A percentile compares a stretch with the other conserved stretches of the same genome.
Conservation (phyloP, 1,140 invertebrate genomes). For the Cotesia typhae region DNA sequence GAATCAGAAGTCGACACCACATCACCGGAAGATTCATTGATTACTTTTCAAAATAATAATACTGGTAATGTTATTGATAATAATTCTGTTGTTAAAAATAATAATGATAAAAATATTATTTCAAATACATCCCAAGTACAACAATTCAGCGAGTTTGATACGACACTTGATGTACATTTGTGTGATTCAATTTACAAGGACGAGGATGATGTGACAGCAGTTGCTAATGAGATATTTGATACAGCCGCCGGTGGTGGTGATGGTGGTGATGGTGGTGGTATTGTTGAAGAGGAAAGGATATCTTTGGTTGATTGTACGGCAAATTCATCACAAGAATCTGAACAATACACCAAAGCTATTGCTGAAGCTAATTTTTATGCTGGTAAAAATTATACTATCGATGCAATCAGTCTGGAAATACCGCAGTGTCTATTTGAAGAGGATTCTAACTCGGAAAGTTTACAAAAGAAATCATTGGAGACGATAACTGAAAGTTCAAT, state of each 20-base stretch:
- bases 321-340: slow-evolving; percentile 1
- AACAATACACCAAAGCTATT: slow-evolving; percentile 25
- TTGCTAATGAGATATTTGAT: slow-evolving; percentile 20
- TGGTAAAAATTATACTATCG: slow-evolving; percentile 38
- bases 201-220: slow-evolving; percentile 6
- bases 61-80: background rate
- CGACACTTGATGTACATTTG: slow-evolving; percentile 15
- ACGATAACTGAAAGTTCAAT: slow-evolving; percentile 23
- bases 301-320: background rate
- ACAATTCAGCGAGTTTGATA: slow-evolving; percentile 22
- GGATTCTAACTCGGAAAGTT: slow-evolving; percentile 33
- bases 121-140: background rate
- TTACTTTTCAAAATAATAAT: background rate
- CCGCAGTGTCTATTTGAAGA: slow-evolving; percentile 40
- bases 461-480: slow-evolving; percentile 16
- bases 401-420: slow-evolving; percentile 38
- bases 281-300: background rate
- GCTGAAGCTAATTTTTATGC: slow-evolving; percentile 36
- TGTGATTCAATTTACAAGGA: slow-evolving; percentile 25
- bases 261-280: too few relatives aligned
- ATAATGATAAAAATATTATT: background rate
- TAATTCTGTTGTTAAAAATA: background rate
- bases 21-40: background rate
- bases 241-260: background rate
- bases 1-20: background rate